These are phyloP conservation scores for Acipenser transmontanus DNA, from an alignment of 2,797 vertebrate genomes.

Conservation along the genomic window DNA sequence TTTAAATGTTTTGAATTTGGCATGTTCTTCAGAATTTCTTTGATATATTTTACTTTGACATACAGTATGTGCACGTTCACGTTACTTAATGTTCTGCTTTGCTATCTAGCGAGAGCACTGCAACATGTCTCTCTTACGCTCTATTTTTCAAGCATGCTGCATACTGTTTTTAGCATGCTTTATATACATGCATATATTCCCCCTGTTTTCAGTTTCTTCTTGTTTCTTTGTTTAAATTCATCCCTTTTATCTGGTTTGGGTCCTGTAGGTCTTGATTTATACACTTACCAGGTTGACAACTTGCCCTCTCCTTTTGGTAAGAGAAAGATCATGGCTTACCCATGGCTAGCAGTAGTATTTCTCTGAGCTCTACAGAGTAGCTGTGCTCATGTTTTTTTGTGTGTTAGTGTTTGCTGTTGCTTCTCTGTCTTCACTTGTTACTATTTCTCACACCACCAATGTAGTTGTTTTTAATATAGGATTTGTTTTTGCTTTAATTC, in stretches of 20 bases:
- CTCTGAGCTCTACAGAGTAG: constrained; percentile 24
- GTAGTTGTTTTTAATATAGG: too few relatives aligned
- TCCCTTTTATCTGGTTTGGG: constrained; percentile 97
- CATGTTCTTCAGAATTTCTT: too few relatives aligned
- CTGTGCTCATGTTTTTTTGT: neutral
- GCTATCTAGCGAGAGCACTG: neutral
- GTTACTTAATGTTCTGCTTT: neutral
- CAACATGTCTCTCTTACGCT: too few relatives aligned
- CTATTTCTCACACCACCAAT: neutral
- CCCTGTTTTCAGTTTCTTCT: constrained; percentile 35
- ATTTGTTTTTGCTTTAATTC: too few relatives aligned
- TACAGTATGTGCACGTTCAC: too few relatives aligned
- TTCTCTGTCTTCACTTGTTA: constrained; percentile 11
- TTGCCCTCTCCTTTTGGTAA: constrained; percentile 98
- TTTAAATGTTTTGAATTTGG: too few relatives aligned
- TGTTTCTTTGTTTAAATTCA: constrained; percentile 74
- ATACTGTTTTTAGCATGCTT: too few relatives aligned
- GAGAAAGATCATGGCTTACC: constrained; percentile 71
- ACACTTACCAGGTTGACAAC: constrained; percentile 98
- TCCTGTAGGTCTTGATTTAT: constrained; percentile 99
- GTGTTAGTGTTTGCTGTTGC: constrained; percentile 2
- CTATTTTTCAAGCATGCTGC: too few relatives aligned
- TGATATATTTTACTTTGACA: too few relatives aligned
- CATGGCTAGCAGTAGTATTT: constrained; percentile 65
- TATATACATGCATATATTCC: too few relatives aligned